A percentile compares a stretch with the other conserved stretches of the same genome.
phyloP scores from a whole-genome alignment of 1,140 invertebrate genomes.

The silkworm (Bombyx mori) region DNA sequence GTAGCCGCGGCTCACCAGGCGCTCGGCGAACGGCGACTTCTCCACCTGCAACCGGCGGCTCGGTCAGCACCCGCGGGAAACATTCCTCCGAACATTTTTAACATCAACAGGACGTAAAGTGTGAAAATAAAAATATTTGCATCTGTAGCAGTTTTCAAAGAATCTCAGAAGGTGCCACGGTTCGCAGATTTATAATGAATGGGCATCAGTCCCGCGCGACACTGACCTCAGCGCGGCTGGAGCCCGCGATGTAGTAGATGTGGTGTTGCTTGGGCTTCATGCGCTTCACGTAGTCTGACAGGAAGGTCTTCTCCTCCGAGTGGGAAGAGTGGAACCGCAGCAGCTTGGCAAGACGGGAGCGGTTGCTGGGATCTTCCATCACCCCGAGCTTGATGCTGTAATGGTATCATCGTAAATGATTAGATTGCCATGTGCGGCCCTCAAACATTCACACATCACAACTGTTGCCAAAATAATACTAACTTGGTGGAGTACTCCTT shows the following conservation, averaged over 20 bases:
- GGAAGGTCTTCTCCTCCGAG: conserved; percentile 75
- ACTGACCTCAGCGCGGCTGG: conserved; percentile 81
- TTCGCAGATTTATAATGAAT: no score
- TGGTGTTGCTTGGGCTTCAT: conserved; percentile 98
- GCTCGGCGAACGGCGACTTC: conserved; percentile 96
- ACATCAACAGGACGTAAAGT: no score
- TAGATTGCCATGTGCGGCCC: no score
- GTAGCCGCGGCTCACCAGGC: conserved; percentile 93
- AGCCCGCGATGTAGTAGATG: conserved; percentile 97
- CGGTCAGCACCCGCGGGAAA: no score
- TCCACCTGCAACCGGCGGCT: conserved; percentile 73
- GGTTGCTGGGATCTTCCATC: conserved; percentile 97
- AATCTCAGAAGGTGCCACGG: no score
- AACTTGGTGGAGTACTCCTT: conserved; percentile 99
- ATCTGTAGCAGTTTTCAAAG: no score
- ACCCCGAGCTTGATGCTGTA: conserved; percentile 93
- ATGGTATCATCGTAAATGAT: neutral
- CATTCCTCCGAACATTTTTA: no score
- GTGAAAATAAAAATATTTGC: no score
- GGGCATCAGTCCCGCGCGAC: neutral
- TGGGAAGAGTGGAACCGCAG: conserved; percentile 92
- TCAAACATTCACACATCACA: neutral
- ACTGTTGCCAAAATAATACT: conserved; percentile 35
- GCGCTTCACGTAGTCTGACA: conserved; percentile 92
- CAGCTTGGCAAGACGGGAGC: conserved; percentile 95